Evolutionary conservation across 2,113 vertebrate species (phyloP).

Genomic region (Empidonax traillii): DNA sequence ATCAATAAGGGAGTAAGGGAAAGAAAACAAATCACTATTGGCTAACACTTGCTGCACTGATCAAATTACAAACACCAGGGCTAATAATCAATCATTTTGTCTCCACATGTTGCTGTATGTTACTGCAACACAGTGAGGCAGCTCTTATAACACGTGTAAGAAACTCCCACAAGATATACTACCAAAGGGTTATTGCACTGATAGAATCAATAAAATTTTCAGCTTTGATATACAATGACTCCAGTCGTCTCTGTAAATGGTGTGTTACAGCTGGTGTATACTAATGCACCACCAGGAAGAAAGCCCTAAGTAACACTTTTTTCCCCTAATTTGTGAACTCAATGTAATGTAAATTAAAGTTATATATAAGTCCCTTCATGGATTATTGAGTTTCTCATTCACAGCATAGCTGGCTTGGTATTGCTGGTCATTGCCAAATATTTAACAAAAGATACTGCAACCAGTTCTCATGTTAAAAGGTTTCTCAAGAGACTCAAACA

Average conservation of each 20-base stretch:
- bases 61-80: not conserved
- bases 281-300: not conserved
- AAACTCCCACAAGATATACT: not conserved
- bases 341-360: not conserved
- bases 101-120: accelerated
- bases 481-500: not conserved
- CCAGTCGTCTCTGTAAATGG: not conserved
- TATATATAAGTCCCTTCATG: not conserved
- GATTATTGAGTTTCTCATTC: conserved; percentile 8
- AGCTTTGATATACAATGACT: not conserved
- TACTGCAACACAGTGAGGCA: not conserved
- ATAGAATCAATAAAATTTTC: not conserved
- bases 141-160: not conserved
- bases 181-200: not conserved
- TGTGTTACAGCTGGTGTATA: not conserved
- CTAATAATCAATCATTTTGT: conserved; percentile 8
- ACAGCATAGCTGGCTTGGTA: not conserved
- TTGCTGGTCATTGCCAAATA: not conserved
- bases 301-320: not conserved
- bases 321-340: not conserved
- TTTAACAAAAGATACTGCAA: not conserved
- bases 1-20: not conserved
- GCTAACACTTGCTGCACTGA: not conserved
- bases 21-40: conserved; percentile 9
- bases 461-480: not conserved